A percentile compares a stretch with the other conserved stretches of the same genome.
Conservation (phyloP, 2,888 invertebrate genomes). For the Hetaerina titia region DNA sequence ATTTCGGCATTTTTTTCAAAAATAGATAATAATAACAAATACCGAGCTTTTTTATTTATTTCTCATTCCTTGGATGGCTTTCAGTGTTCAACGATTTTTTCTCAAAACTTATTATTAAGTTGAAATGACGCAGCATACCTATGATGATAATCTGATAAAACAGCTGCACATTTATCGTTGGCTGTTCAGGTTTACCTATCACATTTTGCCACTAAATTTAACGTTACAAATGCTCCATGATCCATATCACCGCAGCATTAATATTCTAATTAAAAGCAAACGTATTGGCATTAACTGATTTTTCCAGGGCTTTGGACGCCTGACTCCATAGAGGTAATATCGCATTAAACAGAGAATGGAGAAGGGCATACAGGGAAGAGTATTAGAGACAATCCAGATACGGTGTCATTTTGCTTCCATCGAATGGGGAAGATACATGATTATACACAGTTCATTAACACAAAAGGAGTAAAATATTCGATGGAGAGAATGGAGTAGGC, state of each 20-base stretch:
- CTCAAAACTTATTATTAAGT: no score
- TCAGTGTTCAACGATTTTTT: no score
- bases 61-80: no score
- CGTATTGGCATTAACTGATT: not conserved
- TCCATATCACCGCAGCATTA: not conserved
- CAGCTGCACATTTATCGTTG: no score
- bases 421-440: not conserved
- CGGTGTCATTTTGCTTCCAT: not conserved
- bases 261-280: no score
- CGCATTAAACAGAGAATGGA: not conserved
- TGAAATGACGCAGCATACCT: no score
- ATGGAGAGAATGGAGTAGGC: not conserved
- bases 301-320: not conserved
- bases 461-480: slow-evolving; percentile 50
- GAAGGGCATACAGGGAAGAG: not conserved
- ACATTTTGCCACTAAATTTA: not conserved
- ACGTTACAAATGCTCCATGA: not conserved
- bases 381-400: not conserved
- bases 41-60: no score
- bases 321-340: not conserved
- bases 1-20: no score
- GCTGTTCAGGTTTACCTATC: no score
- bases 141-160: no score
- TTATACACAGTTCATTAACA: slow-evolving; percentile 36
- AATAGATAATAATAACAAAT: no score